Percentiles rank a stretch among this genome's conserved stretches.
Conservation (phyloP, 2,797 vertebrate genomes). For the Pseudochaenichthys georgianus region DNA sequence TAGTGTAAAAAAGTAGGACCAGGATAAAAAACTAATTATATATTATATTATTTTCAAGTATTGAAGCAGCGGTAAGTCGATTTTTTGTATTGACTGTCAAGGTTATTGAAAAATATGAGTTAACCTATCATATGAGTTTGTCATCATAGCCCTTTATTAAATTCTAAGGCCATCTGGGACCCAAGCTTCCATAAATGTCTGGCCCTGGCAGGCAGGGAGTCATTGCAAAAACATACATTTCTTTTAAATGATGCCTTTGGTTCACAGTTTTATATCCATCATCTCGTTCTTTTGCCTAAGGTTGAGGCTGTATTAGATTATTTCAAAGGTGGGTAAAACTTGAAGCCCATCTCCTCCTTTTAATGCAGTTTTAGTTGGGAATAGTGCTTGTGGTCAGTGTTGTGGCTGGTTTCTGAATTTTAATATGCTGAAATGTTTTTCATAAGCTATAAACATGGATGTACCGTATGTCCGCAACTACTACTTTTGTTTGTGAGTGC, state of each 20-base stretch:
- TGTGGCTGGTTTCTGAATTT: not conserved
- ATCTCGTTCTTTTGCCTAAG: not conserved
- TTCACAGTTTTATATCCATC: conserved; percentile 24
- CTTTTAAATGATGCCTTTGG: conserved; percentile 2
- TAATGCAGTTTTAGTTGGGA: conserved; percentile 9
- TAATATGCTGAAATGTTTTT: conserved; percentile 1
- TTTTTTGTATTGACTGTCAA: not conserved
- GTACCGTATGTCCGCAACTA: too few relatives aligned
- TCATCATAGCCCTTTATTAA: not conserved
- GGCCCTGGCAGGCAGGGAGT: conserved; percentile 6
- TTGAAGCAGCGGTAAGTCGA: not conserved
- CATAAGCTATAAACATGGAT: not conserved
- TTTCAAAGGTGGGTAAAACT: not conserved
- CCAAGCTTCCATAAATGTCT: conserved; percentile 17
- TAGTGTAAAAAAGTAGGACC: not conserved
- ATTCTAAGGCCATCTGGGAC: conserved; percentile 7
- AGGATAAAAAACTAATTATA: not conserved
- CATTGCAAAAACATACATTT: conserved; percentile 13
- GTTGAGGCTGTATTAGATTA: conserved; percentile 22
- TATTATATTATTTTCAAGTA: not conserved
- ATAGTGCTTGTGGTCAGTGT: not conserved
- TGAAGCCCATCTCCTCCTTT: not conserved
- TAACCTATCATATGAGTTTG: conserved; percentile 6
- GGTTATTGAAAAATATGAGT: conserved; percentile 13
- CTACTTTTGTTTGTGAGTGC: not conserved